Evolutionary conservation across 2,113 vertebrate genomes (phyloP), one percentile per base, ranked within the genome.

Genomic region (Microtus pennsylvanicus): DNA sequence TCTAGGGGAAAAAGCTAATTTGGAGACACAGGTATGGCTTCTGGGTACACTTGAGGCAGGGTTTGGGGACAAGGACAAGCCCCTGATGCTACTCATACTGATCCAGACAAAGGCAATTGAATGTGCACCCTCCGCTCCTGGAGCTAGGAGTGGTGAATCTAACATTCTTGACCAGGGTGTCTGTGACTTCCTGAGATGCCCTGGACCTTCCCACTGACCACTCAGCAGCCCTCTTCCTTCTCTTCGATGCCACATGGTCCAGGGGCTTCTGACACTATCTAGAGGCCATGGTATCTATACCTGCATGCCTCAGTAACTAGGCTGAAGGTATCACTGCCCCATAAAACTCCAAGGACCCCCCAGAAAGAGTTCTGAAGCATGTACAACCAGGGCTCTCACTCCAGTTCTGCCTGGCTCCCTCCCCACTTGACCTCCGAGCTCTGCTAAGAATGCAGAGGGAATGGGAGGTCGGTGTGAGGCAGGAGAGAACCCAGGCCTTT

Each of bases 1-100:
- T 19, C 5, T 1, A 1, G 61, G 26, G 82, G 33, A 65, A 17
- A 5, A 0, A 2, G 1, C 50, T 12, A 42, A 12, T 1, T 38
- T 74, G 2, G 24, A 21, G n/a, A 74, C 10, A 0, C 26, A 5
- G 24, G 26, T 4, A 19, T 45, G 87, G 69, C 45, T 21, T 5
- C 9, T 0, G 10, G 16, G 67, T 6, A 1, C 9, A 35, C 35
- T 7, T 0, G 42, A 86, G 63, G 13, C 16, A 3, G 12, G 42
- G 47, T 28, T 38, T 47, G 14, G 58, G 24, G 33, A n/a, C 11
- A 50, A 52, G 33, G 47, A 24, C 0, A 2, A 38, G 35, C 0
- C 22, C 55, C 70, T 7, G 26, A 65, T 80, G 38, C 80, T 42
- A 35, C 22, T 28, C 7, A 19, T 38, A 38, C 35, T 11, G 76